phyloP scores from a whole-genome alignment of 2,113 vertebrate species.

The Plestiodon gilberti region DNA sequence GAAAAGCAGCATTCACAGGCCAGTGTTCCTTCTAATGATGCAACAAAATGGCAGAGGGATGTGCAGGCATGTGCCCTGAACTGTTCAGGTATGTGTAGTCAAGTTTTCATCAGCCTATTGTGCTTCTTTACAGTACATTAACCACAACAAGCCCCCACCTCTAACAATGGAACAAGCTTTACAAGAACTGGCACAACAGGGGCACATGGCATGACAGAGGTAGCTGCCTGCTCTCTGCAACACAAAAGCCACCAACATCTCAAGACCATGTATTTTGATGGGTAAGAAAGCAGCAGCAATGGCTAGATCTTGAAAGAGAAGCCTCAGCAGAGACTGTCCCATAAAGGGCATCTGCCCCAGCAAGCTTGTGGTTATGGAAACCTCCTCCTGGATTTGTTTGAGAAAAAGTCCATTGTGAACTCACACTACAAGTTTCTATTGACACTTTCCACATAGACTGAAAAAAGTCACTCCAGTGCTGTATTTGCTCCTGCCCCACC shows the following conservation, averaged over 20 bases:
- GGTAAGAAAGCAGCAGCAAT: neutral
- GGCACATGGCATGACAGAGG: neutral
- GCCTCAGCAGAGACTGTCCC: neutral
- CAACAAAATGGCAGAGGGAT: too few species aligned
- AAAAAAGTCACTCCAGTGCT: neutral
- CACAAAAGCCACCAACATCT: neutral
- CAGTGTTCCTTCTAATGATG: too few species aligned
- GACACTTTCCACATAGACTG: neutral
- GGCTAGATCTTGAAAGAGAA: neutral
- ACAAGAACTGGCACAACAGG: slow-evolving; percentile 69
- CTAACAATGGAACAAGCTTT: slow-evolving; percentile 74
- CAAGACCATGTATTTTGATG: neutral
- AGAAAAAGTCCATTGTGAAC: neutral
- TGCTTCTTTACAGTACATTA: slow-evolving; percentile 77
- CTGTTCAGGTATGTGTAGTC: too few species aligned
- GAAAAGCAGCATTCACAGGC: too few species aligned
- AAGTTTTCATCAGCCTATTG: too few species aligned
- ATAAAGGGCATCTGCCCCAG: neutral
- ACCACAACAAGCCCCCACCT: slow-evolving; percentile 72
- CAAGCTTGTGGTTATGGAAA: too few species aligned
- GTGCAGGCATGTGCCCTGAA: too few species aligned
- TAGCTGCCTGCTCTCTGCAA: neutral
- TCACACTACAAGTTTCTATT: too few species aligned
- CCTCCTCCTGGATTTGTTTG: too few species aligned
- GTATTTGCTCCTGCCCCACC: neutral